Conservation (phyloP, 2,888 invertebrate species). For the Leucania comma region DNA sequence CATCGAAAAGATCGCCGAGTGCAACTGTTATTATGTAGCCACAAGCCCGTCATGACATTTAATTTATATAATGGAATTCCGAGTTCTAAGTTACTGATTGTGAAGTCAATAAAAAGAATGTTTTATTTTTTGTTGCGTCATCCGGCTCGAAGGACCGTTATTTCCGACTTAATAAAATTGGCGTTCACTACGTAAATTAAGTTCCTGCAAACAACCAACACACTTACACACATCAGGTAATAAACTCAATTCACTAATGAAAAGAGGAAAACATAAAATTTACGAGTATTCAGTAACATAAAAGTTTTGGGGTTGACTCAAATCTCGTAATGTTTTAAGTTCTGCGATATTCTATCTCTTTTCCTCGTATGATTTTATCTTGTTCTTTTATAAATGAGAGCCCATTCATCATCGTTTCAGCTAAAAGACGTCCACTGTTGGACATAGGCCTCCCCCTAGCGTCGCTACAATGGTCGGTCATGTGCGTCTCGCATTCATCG, state of each 20-base stretch:
- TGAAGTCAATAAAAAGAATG: neutral
- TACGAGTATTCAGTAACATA: slow-evolving; percentile 30
- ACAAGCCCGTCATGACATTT: no score
- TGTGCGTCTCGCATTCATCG: no score
- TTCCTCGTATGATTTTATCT: slow-evolving; percentile 11
- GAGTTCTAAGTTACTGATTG: neutral
- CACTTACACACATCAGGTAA: slow-evolving; percentile 17
- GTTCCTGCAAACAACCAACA: slow-evolving; percentile 10
- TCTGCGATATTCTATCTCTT: slow-evolving; percentile 16
- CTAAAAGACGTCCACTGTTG: no score
- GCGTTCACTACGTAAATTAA: slow-evolving; percentile 10
- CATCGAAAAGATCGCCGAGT: no score
- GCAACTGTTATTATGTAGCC: no score
- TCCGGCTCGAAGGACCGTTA: slow-evolving; percentile 12
- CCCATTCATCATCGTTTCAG: no score
- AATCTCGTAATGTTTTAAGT: slow-evolving; percentile 40
- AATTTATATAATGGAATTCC: no score
- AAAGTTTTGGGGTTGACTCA: slow-evolving; percentile 45
- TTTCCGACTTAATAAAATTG: slow-evolving; percentile 14
- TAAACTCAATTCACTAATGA: slow-evolving; percentile 44
- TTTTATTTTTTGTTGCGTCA: neutral
- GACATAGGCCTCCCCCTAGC: no score
- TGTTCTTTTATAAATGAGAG: slow-evolving; percentile 47
- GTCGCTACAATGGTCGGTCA: no score
- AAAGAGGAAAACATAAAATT: slow-evolving; percentile 40